A percentile compares a stretch with the other conserved stretches of the same genome.
phyloP scores from a whole-genome alignment of 2,113 vertebrate species.

The Prinia subflava region DNA sequence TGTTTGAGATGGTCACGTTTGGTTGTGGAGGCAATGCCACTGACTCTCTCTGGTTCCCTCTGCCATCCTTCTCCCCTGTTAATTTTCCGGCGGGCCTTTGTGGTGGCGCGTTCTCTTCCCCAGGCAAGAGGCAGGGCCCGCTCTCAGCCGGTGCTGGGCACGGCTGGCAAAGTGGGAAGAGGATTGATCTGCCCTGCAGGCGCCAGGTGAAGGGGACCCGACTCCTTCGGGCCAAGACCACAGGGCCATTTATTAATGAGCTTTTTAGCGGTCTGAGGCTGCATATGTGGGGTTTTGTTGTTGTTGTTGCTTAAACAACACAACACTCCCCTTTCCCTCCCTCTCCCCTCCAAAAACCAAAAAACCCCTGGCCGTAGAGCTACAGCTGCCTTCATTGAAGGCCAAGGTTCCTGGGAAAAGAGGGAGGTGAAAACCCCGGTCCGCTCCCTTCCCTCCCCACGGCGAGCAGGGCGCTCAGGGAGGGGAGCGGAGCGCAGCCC shows the following conservation, averaged over 20 bases:
- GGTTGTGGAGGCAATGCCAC: neutral
- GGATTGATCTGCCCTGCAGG: neutral
- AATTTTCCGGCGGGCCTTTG: neutral
- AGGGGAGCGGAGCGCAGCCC: slow-evolving; percentile 40
- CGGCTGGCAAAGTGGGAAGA: neutral
- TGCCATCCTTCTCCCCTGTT: neutral
- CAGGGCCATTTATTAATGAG: slow-evolving; percentile 24
- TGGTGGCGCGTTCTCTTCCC: neutral
- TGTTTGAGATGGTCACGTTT: neutral
- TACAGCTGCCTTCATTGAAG: neutral
- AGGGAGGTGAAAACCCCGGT: neutral
- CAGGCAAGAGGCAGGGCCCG: neutral
- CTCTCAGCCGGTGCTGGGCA: neutral
- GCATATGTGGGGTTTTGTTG: neutral
- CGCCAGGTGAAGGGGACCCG: slow-evolving; percentile 45
- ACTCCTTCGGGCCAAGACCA: slow-evolving; percentile 9
- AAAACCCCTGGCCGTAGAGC: slow-evolving; percentile 1
- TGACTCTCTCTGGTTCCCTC: neutral
- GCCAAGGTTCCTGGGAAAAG: neutral
- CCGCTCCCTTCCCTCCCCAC: neutral
- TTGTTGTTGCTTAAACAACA: neutral
- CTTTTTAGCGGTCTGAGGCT: neutral
- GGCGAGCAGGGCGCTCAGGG: neutral
- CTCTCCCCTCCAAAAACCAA: neutral
- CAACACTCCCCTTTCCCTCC: neutral